Percentiles rank a stretch among this genome's conserved stretches.
Conservation (phyloP, 2,888 invertebrate genomes). For the Nemurella pictetii region DNA sequence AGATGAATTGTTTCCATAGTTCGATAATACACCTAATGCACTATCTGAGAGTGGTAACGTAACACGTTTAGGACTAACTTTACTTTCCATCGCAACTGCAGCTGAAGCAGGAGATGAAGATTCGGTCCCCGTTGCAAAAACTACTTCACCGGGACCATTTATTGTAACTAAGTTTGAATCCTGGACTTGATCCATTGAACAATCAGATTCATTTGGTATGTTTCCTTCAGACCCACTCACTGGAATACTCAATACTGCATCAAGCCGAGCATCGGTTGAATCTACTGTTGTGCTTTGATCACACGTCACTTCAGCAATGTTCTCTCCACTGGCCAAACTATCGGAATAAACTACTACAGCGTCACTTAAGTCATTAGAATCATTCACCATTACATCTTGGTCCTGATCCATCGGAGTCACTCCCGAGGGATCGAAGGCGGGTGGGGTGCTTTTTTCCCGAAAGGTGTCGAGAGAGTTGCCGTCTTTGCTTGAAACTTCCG, state of each 20-base stretch:
- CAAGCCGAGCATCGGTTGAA: neutral
- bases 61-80: neutral
- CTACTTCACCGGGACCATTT: neutral
- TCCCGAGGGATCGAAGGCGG: neutral
- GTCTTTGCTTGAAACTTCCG: neutral
- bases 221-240: neutral
- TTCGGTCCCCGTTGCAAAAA: neutral
- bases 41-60: neutral
- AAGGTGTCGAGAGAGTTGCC: neutral
- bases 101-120: neutral
- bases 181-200: neutral
- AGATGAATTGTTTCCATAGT: conserved; percentile 19
- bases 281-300: neutral
- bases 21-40: neutral
- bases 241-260: neutral
- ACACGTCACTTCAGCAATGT: neutral
- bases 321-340: neutral
- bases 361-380: neutral
- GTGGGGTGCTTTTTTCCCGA: neutral
- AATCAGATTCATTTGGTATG: neutral
- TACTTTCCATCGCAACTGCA: neutral
- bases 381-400: neutral
- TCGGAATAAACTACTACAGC: neutral
- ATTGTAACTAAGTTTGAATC: neutral
- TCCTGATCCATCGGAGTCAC: neutral